Base-by-base conservation (phyloP, 2,888 invertebrate species). In the Pogonocherus hispidulus region DNA sequence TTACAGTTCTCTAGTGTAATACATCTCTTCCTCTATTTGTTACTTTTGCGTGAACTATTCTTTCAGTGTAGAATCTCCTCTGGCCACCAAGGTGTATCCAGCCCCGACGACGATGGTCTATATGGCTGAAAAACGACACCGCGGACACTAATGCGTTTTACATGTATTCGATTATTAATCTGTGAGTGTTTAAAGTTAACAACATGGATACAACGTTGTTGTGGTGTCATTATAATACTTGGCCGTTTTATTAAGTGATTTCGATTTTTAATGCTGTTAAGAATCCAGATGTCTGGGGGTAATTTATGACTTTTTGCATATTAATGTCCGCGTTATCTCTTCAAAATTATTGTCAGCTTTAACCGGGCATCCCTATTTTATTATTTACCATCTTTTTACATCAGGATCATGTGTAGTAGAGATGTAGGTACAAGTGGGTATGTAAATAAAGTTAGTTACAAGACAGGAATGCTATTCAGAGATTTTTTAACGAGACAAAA, bases 161-260 rank as follows among this genome's bases (percentile, higher is more conserved):
- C 84, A 79, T 84, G 84, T 84, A 81, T 74, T 78, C 77, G 82
- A 83, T 84, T 84, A 83, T 83, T 83, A 84, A 84, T 84, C 84
- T 79, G 78, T 77, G 78, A 82, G 82, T 83, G 82, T 84, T 84
- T 84, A 84, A 83, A 80, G 80, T 83, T 84, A 83, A 84, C 84
- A 84, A 84, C 82, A 80, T 78, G 78, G 78, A 81, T 82, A 84
- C 84, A 84, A 81, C 81, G 79, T 83, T 81, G 82, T 84, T 83
- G 83, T 80, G 81, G 78, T 73, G 79, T 81, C 78, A 78, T 81
- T 83, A 81, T 80, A 79, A 82, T 81, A 79, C 76, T 75, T 70
- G 69, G 76, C 73, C 77, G 79, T 80, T 82, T 81, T 81, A 81
- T 82, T 82, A 81, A 82, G 81, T 77, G 81, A 81, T 81, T 80